Base-by-base conservation (phyloP, 2,113 vertebrate genomes). In the Coryphaenoides rupestris region DNA sequence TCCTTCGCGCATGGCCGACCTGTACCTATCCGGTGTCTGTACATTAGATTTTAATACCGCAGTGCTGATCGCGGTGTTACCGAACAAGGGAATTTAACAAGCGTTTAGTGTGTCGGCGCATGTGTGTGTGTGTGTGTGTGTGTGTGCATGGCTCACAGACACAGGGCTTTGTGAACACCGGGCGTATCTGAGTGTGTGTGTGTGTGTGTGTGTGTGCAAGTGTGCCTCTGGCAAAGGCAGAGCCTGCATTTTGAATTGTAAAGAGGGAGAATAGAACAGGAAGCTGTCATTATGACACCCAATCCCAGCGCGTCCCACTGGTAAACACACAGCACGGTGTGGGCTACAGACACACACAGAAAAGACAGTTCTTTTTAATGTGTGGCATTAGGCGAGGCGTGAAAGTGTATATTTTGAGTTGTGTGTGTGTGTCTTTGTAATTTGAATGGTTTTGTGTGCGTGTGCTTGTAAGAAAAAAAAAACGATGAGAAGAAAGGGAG, bases 191-290 rank as follows among this genome's bases (percentile, higher is more conserved):
- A 2, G 16, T 50, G 47, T 49, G 47, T 17, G 47, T 50, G 47
- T 50, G 47, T 50, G 15, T 50, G 47, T 50, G 47, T 50, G 47
- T 50, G 47, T 50, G 16, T 50, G 47, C 17, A 16, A 17, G 28
- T n/a, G 22, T 19, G 59, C 47, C 60, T 26, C 58, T 14, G 52
- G 77, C 55, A 7, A 17, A 63, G 52, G 62, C 69, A 60, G 68
- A 62, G 52, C 71, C 47, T 7, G 72, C 55, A 6, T 7, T 60
- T 71, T 55, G 55, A 60, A 47, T 63, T 46, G 55, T 57, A 59
- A 58, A 70, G 63, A 19, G 50, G 6, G 16, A n/a, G 69, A 69
- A 65, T 40, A 54, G 60, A 73, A 55, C 62, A 66, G 60, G 63
- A 72, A 13, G 17, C 23, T 52, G 53, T 45, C 60, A 28, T 58